phyloP scores from a whole-genome alignment of 1,140 invertebrate species.

The Mycetomoellerius zeteki region DNA sequence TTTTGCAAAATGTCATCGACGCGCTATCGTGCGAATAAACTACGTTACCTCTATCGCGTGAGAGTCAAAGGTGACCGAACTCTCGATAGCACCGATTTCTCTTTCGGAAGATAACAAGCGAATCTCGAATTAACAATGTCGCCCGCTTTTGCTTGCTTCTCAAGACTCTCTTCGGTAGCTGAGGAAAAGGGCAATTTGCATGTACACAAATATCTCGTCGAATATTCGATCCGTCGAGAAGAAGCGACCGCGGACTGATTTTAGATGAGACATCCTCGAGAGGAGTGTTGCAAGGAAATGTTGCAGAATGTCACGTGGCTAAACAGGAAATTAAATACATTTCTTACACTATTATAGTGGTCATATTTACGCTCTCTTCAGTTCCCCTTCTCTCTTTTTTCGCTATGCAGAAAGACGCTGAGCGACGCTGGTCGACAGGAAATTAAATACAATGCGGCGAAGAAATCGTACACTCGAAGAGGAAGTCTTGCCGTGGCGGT shows the following conservation, averaged over 20 bases:
- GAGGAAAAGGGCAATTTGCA: background rate
- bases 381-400: background rate
- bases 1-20: background rate
- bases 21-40: conserved; percentile 19
- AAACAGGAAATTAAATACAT: conserved; percentile 62
- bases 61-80: conserved; percentile 41
- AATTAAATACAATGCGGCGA: conserved; percentile 68
- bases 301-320: conserved; percentile 2
- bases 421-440: conserved; percentile 57
- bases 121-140: conserved; percentile 2
- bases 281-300: background rate
- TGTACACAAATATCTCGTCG: background rate
- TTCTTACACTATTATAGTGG: conserved; percentile 45
- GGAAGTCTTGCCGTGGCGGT: conserved; percentile 65
- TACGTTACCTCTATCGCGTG: conserved; percentile 21
- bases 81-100: conserved; percentile 12
- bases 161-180: background rate
- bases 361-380: conserved; percentile 46
- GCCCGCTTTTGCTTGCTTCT: background rate
- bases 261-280: background rate
- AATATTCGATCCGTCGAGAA: background rate
- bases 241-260: conserved; percentile 30
- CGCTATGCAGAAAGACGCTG: conserved; percentile 25
- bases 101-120: conserved; percentile 14
- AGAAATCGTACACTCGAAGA: conserved; percentile 48